Conservation (phyloP, 2,113 vertebrate genomes). For the Rhinolophus sinicus region DNA sequence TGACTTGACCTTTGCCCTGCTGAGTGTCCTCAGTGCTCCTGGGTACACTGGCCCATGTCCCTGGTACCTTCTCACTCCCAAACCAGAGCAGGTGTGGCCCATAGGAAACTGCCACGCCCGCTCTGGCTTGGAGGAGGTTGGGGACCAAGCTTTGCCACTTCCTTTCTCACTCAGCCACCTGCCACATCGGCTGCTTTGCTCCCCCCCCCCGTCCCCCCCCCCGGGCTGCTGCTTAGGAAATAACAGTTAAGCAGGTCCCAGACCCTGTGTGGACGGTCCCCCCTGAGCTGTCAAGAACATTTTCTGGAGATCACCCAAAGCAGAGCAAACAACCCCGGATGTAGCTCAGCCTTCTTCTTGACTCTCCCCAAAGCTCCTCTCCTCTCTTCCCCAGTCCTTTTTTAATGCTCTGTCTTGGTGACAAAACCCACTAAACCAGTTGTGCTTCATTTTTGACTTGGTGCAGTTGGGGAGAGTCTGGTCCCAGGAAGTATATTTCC, state of each 20-base stretch:
- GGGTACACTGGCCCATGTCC: too few relatives aligned
- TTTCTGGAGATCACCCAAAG: background rate
- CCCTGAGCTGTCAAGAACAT: rapidly evolving
- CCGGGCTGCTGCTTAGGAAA: background rate
- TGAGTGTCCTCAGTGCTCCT: background rate
- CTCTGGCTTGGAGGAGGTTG: background rate
- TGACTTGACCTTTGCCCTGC: background rate
- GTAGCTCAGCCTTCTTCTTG: background rate
- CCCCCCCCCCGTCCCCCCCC: too few relatives aligned
- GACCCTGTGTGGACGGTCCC: background rate
- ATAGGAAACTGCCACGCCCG: background rate
- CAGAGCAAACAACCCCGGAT: background rate
- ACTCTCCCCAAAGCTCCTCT: background rate
- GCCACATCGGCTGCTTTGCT: background rate
- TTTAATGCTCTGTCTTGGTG: background rate
- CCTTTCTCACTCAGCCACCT: background rate
- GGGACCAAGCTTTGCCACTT: background rate
- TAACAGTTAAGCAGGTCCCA: rapidly evolving
- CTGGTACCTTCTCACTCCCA: too few relatives aligned
- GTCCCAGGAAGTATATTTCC: background rate
- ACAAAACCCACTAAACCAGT: background rate
- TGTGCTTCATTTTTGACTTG: background rate
- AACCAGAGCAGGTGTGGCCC: background rate
- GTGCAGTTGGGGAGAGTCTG: background rate
- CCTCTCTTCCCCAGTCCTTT: background rate